Percentiles rank a stretch among this genome's conserved stretches.
Conservation (phyloP, 2,888 invertebrate species). For the Eristalis tenax region DNA sequence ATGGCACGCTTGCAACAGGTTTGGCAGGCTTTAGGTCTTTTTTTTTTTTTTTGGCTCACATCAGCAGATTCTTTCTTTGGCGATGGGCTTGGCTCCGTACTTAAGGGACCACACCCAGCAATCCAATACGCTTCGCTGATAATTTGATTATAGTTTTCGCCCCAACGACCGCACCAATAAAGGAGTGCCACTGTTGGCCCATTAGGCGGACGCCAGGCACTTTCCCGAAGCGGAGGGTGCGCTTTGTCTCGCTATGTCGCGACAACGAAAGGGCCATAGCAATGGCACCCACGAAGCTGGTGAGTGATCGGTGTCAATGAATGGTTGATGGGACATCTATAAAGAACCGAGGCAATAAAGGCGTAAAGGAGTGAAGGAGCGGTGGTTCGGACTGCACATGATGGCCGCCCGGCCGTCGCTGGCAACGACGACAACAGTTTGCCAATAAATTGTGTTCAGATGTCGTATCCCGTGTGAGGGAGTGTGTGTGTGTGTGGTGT, state of each 20-base stretch:
- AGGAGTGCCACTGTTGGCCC: conserved; percentile 37
- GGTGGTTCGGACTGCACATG: conserved; percentile 34
- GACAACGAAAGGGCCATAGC: conserved; percentile 11
- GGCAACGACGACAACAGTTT: conserved; percentile 59
- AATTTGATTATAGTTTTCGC: conserved; percentile 68
- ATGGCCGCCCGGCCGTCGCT: conserved; percentile 10
- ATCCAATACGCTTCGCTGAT: conserved; percentile 49
- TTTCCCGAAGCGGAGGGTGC: no score
- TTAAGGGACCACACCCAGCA: conserved; percentile 57
- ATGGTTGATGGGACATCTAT: conserved; percentile 58
- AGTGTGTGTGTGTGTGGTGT: conserved; percentile 13
- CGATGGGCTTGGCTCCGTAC: conserved; percentile 44
- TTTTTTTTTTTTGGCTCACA: neutral
- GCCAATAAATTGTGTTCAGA: conserved; percentile 54
- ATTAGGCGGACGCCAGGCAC: neutral
- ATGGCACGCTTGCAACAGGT: conserved; percentile 55
- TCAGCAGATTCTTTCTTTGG: neutral
- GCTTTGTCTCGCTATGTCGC: neutral
- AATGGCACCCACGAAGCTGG: conserved; percentile 7
- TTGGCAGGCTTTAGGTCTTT: neutral
- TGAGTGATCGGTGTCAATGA: conserved; percentile 68
- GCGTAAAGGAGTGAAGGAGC: conserved; percentile 4
- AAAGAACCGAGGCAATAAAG: conserved; percentile 26
- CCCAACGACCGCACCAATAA: conserved; percentile 30
- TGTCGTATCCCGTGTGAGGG: conserved; percentile 6